Evolutionary conservation across 2,888 invertebrate species (phyloP).

Genomic region (Mesorhabditis sp.): DNA sequence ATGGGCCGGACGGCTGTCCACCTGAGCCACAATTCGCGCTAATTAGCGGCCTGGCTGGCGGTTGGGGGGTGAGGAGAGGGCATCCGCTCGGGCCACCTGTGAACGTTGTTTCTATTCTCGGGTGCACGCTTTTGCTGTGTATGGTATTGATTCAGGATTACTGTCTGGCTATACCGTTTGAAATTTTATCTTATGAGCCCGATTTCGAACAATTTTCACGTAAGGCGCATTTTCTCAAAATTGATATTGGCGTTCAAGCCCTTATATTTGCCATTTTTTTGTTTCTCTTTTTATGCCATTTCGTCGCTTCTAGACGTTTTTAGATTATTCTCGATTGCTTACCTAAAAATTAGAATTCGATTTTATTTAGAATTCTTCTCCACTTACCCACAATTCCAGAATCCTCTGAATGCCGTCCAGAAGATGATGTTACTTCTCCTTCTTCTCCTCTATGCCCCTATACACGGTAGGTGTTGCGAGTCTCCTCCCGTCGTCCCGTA

Average conservation of each 20-base stretch:
- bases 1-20: too few species aligned
- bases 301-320: too few species aligned
- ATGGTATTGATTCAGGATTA: too few species aligned
- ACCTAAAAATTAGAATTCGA: too few species aligned
- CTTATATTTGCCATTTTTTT: not conserved
- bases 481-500: not conserved
- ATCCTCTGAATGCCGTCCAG: not conserved
- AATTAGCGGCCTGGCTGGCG: not conserved
- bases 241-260: not conserved
- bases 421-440: not conserved
- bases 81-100: not conserved
- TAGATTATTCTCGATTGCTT: too few species aligned
- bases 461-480: not conserved
- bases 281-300: not conserved
- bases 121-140: too few species aligned
- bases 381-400: too few species aligned
- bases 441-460: not conserved
- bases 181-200: too few species aligned
- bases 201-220: too few species aligned
- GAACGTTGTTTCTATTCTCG: not conserved
- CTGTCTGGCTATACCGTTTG: too few species aligned
- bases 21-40: not conserved
- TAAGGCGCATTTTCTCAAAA: not conserved
- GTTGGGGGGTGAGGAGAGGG: not conserved
- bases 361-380: too few species aligned